Conservation (phyloP, 2,888 invertebrate species). For the Agapostemon virescens region DNA sequence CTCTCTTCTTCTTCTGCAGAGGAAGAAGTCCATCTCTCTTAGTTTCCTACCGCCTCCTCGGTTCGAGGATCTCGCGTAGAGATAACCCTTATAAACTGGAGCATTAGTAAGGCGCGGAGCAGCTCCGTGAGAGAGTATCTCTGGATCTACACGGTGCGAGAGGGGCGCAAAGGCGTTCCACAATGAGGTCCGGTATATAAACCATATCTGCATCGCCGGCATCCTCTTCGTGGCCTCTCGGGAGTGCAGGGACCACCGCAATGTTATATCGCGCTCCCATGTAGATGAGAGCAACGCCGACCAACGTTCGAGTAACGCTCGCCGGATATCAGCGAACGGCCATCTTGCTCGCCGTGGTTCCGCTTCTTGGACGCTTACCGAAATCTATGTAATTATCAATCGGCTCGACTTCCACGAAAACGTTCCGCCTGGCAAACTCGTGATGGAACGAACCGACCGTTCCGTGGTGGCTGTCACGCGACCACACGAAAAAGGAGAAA, state of each 20-base stretch:
- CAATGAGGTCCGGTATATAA: slow-evolving; percentile 77
- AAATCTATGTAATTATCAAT: slow-evolving; percentile 64
- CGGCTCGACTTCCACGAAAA: slow-evolving; percentile 16
- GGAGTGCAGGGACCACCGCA: slow-evolving; percentile 61
- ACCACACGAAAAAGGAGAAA: slow-evolving; percentile 25
- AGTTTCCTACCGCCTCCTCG: slow-evolving; percentile 21
- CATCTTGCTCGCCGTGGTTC: slow-evolving; percentile 56
- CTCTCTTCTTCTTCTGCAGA: background rate
- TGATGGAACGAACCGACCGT: slow-evolving; percentile 9
- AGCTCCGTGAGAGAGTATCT: slow-evolving; percentile 70
- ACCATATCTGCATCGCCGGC: slow-evolving; percentile 76
- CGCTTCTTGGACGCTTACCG: slow-evolving; percentile 45
- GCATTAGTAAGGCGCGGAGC: slow-evolving; percentile 78
- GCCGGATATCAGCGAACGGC: slow-evolving; percentile 64
- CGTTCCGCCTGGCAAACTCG: slow-evolving; percentile 9
- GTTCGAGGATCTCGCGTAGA: slow-evolving; percentile 66
- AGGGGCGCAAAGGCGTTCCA: slow-evolving; percentile 73
- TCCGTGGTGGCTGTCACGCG: slow-evolving; percentile 11
- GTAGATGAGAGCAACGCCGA: slow-evolving; percentile 64
- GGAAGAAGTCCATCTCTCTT: background rate
- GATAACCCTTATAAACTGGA: slow-evolving; percentile 79
- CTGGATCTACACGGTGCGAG: slow-evolving; percentile 73
- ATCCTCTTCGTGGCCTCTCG: slow-evolving; percentile 58
- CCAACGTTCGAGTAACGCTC: slow-evolving; percentile 55
- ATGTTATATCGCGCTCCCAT: slow-evolving; percentile 61